A percentile compares a stretch with the other conserved stretches of the same genome.
These are phyloP conservation scores for Manis javanica DNA, from an alignment of 2,797 vertebrate genomes.

Conservation along the genomic window DNA sequence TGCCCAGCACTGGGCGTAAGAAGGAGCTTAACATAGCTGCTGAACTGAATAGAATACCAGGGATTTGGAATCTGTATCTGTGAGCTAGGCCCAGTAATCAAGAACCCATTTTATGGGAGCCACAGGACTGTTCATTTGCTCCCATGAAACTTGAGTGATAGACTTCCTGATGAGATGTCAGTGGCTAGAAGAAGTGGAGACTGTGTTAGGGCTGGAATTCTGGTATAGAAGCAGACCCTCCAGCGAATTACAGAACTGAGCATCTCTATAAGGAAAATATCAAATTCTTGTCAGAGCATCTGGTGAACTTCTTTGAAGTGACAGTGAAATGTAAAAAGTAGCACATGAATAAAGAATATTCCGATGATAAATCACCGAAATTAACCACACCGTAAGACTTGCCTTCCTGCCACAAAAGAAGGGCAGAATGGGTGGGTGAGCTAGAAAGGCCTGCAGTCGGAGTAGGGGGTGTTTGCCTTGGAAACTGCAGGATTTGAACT, in stretches of 20 bases:
- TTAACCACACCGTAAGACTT: background rate
- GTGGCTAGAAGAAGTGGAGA: background rate
- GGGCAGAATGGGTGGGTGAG: background rate
- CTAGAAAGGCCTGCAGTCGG: background rate
- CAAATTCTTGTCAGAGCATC: slow-evolving; percentile 8
- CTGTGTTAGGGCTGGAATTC: background rate
- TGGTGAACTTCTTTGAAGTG: slow-evolving; percentile 15
- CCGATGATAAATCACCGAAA: background rate
- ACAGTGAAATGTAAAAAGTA: slow-evolving; percentile 23
- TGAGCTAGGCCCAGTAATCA: background rate
- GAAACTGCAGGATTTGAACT: background rate
- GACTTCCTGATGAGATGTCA: background rate
- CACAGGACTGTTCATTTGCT: background rate
- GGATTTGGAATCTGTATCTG: background rate
- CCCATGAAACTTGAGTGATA: background rate
- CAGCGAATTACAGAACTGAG: background rate
- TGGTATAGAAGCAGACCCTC: background rate
- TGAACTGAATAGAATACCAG: background rate
- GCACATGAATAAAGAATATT: background rate
- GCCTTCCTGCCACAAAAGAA: background rate
- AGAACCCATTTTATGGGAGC: background rate
- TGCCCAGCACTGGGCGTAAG: too few relatives aligned
- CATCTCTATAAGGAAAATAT: background rate
- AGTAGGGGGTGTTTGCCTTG: background rate
- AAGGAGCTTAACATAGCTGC: too few relatives aligned